Evolutionary conservation across 2,888 invertebrate genomes (phyloP), one percentile per base, ranked within the genome.

Genomic region (Carpatolechia fugitivella): DNA sequence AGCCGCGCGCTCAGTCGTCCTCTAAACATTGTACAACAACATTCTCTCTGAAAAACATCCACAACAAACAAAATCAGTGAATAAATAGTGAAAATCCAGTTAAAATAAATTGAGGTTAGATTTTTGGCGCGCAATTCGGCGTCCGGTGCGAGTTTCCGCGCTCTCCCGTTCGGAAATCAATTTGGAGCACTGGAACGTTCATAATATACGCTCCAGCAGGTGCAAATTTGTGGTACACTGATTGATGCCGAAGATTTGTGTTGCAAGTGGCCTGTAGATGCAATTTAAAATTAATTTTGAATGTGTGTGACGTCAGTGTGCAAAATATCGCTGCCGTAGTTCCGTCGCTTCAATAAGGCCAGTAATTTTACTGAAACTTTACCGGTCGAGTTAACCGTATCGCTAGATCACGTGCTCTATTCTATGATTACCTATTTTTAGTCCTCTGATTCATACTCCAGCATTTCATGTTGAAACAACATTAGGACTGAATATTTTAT

Each of bases 1-100:
- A 82, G 76, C 74, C 72, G 75, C 71, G 52, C 56, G 65, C 60
- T 81, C 83, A 84, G 82, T 85, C 72, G 66, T 61, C 74, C 59
- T 63, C 74, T 71, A 76, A 81, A 77, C 84, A 78, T 70, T 74
- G 60, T 68, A 78, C 76, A 82, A 82, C 74, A 81, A 80, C 79
- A 78, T 75, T 70, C 69, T 68, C 70, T 66, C 55, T 46, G 41
- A 36, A 63, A 58, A 64, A 60, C 59, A 61, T 56, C 60, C 48
- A 59, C 61, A 64, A 61, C 57, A 54, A 61, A 60, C 62, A 51
- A 58, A 62, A 58, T 63, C 54, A 60, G 63, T 54, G 56, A 56
- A 58, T 54, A 65, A 63, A 29, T 7, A 7, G 44, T 44, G 44
- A 44, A 64, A 62, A 62, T 60, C 64, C 59, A 41, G 20, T 18